Evolutionary conservation across 2,888 invertebrate genomes (phyloP).

Genomic region (Dicycla oo): DNA sequence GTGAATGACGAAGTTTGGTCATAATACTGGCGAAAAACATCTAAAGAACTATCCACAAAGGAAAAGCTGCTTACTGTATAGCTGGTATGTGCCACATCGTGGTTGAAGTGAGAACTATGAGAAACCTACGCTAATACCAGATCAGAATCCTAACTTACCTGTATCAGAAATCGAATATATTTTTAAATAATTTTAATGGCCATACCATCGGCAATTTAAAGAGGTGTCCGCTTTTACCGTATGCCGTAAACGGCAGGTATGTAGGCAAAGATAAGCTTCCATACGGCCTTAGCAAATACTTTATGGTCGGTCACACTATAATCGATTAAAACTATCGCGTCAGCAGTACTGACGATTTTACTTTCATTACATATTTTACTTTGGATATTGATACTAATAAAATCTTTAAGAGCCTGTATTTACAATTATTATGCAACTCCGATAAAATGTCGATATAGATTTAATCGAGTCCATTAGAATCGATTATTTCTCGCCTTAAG

Average conservation of each 20-base stretch:
- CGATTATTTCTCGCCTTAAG: constrained; percentile 65
- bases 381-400: constrained; percentile 55
- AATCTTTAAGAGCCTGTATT: constrained; percentile 26
- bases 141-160: constrained; percentile 38
- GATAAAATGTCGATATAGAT: constrained; percentile 57
- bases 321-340: constrained; percentile 58
- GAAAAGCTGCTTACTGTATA: background rate
- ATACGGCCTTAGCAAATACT: constrained; percentile 48
- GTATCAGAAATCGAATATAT: constrained; percentile 45
- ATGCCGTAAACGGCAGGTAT: constrained; percentile 47
- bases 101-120: constrained; percentile 23
- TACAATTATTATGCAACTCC: constrained; percentile 52
- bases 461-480: constrained; percentile 66
- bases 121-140: constrained; percentile 3
- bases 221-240: constrained; percentile 56
- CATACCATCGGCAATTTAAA: constrained; percentile 46
- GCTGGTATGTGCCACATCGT: no score
- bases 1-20: background rate
- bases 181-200: constrained; percentile 41
- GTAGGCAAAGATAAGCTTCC: constrained; percentile 48
- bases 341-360: constrained; percentile 38
- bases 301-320: constrained; percentile 47
- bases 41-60: background rate
- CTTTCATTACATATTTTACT: constrained; percentile 62
- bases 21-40: background rate